Evolutionary conservation across 2,888 invertebrate genomes (phyloP), one percentile per base, ranked within the genome.

Genomic region (Achlya flavicornis): DNA sequence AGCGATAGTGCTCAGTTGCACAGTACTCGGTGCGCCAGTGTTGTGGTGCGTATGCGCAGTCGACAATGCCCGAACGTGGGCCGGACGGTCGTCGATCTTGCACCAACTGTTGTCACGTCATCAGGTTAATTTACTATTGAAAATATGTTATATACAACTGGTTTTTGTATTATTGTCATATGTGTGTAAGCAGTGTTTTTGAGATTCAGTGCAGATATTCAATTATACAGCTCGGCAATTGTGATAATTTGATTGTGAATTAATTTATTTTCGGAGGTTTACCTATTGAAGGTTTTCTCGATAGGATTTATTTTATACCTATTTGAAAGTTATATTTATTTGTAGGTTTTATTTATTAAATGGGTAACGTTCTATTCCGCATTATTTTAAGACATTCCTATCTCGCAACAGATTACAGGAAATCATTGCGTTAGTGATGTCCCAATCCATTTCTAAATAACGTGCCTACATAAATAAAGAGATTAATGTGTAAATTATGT

Each of bases 1-100:
- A 70, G 70, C 71, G 82, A 82, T 84, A 85, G 71, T 67, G 67
- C 64, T 69, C 62, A 67, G 77, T 74, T 68, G 75, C 69, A 76
- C 73, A 75, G 81, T 78, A 65, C 72, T 68, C 68, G 69, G 68
- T 62, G 65, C 63, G 65, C 64, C 66, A 70, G 69, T 68, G 74
- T 61, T 62, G 65, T 14, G 58, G 46, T 8, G 58, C 70, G 75
- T 71, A 68, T 71, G 71, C 73, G 72, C 74, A 61, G 59, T 67
- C 64, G 58, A 60, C 71, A 63, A 83, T 83, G 83, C 73, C 77
- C 64, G 76, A 69, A 60, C 76, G 71, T 63, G 69, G 66, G 73
- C 69, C 48, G 72, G 76, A 70, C 71, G 74, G 43, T 63, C 62
- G 60, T 65, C 62, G 57, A 68, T 70, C 66, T 65, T 77, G 75